Evolutionary conservation across 2,888 invertebrate genomes (phyloP), one percentile per base, ranked within the genome.

Genomic region (Hypercompe scribonia): DNA sequence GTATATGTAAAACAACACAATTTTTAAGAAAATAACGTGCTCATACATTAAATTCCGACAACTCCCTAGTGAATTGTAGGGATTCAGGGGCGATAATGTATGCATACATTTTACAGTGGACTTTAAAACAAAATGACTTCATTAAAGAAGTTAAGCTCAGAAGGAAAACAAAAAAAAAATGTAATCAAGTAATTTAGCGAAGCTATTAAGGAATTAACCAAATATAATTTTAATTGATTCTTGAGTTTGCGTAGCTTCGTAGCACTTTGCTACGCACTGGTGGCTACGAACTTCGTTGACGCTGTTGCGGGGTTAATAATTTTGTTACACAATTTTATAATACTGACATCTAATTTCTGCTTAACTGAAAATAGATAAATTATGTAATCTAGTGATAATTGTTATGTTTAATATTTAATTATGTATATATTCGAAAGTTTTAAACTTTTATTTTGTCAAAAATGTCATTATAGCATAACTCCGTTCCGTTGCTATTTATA

Each of bases 161-260:
- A n/a, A n/a, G n/a, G n/a, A n/a, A n/a, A n/a, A n/a, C n/a, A n/a
- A n/a, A n/a, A n/a, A n/a, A n/a, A n/a, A n/a, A n/a, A n/a, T n/a
- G n/a, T 24, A 77, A 68, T 66, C 46, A 11, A 36, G 71, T 75
- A 78, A 68, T 75, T 71, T 75, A 79, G 70, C 61, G 64, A 61
- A 66, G 34, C 74, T 61, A 63, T 67, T 81, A 64, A 77, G 74
- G 73, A 75, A 77, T 69, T 75, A 73, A 73, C 64, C 74, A 74
- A 82, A 84, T 84, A 75, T 73, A 63, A 84, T 81, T 81, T 82
- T 77, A 79, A 84, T 82, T 82, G 70, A 76, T 66, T 31, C 78
- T 71, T 39, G 61, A 84, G 71, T 70, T 71, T 64, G 70, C 80
- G 82, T 74, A 71, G 73, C 74, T 24, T n/a, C 77, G 77, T 78